Evolutionary conservation across 2,797 vertebrate species (phyloP).

Genomic region (Simalia tracyae): DNA sequence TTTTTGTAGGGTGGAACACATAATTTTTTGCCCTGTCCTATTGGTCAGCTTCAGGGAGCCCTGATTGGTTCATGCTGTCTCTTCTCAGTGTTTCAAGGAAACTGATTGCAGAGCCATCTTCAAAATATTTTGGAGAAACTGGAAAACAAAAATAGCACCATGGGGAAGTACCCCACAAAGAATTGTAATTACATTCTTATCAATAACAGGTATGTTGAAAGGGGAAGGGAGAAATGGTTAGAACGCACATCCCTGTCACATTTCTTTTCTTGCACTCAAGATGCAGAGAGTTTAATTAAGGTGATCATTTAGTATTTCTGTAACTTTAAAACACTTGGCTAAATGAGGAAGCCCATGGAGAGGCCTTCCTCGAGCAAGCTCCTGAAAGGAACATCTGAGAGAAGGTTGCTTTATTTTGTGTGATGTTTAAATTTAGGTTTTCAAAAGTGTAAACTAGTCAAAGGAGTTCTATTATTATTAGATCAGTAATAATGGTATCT

Average conservation of each 20-base stretch:
- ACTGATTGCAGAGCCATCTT: background rate
- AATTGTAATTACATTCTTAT: background rate
- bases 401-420: background rate
- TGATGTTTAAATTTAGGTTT: background rate
- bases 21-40: background rate
- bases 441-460: background rate
- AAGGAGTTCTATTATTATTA: background rate
- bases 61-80: background rate
- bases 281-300: background rate
- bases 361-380: background rate
- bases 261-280: background rate
- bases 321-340: background rate
- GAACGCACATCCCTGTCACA: background rate
- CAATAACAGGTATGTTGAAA: background rate
- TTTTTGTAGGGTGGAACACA: too few species aligned
- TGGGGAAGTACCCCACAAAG: background rate
- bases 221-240: background rate
- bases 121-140: background rate
- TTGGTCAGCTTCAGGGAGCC: background rate
- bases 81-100: background rate
- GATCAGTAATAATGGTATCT: background rate
- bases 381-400: background rate
- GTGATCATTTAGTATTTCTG: background rate
- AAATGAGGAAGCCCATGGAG: background rate
- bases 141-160: background rate